These are phyloP conservation scores for Subacronicta megacephala DNA, from an alignment of 2,888 invertebrate genomes.

Conservation along the genomic window DNA sequence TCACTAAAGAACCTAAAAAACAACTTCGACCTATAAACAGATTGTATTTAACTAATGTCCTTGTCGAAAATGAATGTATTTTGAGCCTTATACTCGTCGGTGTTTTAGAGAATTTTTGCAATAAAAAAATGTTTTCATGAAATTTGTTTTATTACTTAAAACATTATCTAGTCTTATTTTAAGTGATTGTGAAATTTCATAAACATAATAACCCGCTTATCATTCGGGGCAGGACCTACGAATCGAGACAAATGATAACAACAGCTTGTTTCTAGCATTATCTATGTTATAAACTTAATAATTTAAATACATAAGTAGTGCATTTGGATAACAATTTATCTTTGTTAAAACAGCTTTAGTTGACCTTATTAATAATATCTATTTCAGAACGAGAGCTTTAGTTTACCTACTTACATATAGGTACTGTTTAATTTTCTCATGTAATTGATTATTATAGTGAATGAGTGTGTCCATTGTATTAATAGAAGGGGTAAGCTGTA, in stretches of 20 bases:
- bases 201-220: conserved; percentile 50
- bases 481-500: conserved; percentile 78
- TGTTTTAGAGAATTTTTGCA: conserved; percentile 58
- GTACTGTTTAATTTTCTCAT: too few species aligned
- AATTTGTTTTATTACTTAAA: conserved; percentile 54
- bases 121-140: conserved; percentile 62
- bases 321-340: conserved; percentile 20
- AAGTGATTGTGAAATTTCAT: conserved; percentile 39
- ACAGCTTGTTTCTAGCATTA: conserved; percentile 21
- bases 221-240: conserved; percentile 54
- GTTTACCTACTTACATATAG: not conserved
- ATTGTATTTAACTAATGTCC: too few species aligned
- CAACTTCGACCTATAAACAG: not conserved
- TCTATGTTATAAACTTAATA: conserved; percentile 25
- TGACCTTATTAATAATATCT: conserved; percentile 1
- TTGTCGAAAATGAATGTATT: conserved; percentile 25
- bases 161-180: conserved; percentile 31
- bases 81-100: conserved; percentile 34
- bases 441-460: too few species aligned
- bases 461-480: conserved; percentile 30
- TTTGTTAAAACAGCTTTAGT: conserved; percentile 25
- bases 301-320: conserved; percentile 8
- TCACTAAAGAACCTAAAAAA: conserved; percentile 1
- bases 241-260: conserved; percentile 50
- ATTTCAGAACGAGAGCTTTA: conserved; percentile 2